A percentile compares a stretch with the other conserved stretches of the same genome.
phyloP scores from a whole-genome alignment of 2,113 vertebrate genomes.

The Tragelaphus imberbis region DNA sequence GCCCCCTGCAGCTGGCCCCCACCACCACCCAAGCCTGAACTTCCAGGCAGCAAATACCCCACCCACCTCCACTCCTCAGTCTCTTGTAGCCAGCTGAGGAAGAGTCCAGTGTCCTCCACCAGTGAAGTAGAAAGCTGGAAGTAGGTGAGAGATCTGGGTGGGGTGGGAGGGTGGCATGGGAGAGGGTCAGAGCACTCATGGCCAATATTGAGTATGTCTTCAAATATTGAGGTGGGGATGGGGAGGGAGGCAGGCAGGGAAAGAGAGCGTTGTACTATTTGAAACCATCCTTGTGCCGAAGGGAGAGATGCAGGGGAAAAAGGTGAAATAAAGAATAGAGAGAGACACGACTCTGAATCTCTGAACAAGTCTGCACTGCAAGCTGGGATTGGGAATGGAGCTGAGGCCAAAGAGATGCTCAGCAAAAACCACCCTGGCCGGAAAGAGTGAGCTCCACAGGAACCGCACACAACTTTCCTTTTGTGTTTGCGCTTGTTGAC shows the following conservation, averaged over 20 bases:
- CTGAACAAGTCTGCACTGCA: neutral
- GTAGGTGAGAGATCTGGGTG: neutral
- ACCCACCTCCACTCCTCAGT: neutral
- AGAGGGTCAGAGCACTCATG: neutral
- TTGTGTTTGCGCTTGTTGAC: conserved; percentile 38
- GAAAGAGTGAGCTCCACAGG: neutral
- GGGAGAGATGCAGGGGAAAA: neutral
- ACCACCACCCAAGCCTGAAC: neutral
- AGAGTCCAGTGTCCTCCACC: neutral
- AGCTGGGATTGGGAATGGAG: neutral
- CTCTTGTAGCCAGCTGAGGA: neutral
- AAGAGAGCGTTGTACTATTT: neutral
- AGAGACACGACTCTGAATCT: neutral
- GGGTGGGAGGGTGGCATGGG: rapidly evolving
- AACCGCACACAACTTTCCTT: conserved; percentile 33
- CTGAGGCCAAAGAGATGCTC: neutral
- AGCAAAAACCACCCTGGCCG: conserved; percentile 21
- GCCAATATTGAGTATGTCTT: neutral
- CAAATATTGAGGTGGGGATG: neutral
- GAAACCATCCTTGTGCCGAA: neutral
- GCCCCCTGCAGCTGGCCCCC: neutral
- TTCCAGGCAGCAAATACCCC: neutral
- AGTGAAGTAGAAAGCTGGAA: neutral
- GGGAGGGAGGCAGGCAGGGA: neutral
- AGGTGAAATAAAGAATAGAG: conserved; percentile 46